Percentiles rank a stretch among this genome's conserved stretches.
phyloP scores from a whole-genome alignment of 2,113 vertebrate species.

The Corythoichthys haematopterus region DNA sequence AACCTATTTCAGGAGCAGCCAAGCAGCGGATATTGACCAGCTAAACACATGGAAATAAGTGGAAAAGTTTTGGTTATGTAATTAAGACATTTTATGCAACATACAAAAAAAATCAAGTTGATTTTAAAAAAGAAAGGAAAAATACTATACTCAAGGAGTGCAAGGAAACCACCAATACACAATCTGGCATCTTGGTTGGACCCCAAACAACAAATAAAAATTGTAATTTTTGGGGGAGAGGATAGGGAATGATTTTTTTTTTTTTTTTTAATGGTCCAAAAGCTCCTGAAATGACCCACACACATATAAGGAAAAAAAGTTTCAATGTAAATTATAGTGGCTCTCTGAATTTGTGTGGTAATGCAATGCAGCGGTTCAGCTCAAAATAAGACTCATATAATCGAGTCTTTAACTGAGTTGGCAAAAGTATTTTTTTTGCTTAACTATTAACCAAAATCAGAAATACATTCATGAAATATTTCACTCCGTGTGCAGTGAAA shows the following conservation, averaged over 20 bases:
- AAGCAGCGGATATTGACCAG: conserved; percentile 2
- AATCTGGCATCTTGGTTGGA: not conserved
- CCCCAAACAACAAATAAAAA: not conserved
- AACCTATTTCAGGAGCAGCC: conserved; percentile 21
- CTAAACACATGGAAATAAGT: not conserved
- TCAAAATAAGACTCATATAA: not conserved
- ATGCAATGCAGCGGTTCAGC: not conserved
- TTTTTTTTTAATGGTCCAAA: too few relatives aligned
- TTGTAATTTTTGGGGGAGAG: not conserved
- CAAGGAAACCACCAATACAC: not conserved
- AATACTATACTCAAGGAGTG: too few relatives aligned
- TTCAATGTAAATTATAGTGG: too few relatives aligned
- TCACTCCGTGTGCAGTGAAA: not conserved
- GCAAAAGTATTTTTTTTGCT: not conserved
- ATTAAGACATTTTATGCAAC: not conserved
- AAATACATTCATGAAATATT: not conserved
- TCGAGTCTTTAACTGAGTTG: not conserved
- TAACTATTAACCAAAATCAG: not conserved
- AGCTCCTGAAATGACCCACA: too few relatives aligned
- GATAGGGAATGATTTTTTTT: too few relatives aligned
- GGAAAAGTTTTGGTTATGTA: not conserved
- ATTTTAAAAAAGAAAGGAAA: not conserved
- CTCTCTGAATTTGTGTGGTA: too few relatives aligned
- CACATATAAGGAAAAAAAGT: too few relatives aligned
- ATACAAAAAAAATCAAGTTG: not conserved